A percentile compares a stretch with the other conserved stretches of the same genome.
phyloP scores from a whole-genome alignment of 2,888 invertebrate species.

The Archips crataeganus region DNA sequence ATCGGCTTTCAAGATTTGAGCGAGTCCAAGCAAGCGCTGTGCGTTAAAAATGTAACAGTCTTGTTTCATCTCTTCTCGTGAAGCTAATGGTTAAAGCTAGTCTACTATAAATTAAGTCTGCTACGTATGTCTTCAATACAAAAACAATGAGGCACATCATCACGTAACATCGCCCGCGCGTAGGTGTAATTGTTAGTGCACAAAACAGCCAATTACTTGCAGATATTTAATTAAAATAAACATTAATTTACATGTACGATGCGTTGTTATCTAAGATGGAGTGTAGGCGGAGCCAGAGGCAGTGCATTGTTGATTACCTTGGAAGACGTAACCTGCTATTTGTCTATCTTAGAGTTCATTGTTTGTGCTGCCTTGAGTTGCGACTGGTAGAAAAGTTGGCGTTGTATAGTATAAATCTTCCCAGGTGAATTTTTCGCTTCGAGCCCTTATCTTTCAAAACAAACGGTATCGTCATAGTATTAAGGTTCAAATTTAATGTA shows the following conservation, averaged over 20 bases:
- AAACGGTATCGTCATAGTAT: too few species aligned
- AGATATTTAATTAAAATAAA: constrained; percentile 10
- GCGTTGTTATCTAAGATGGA: neutral
- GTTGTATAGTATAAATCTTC: too few species aligned
- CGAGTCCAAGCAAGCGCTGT: too few species aligned
- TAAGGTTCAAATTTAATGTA: too few species aligned
- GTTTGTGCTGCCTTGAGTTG: constrained; percentile 1
- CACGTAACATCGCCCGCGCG: neutral
- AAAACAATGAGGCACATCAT: neutral
- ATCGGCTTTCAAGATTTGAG: too few species aligned
- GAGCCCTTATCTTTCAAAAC: too few species aligned
- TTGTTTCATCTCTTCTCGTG: too few species aligned
- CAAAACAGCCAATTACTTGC: constrained; percentile 23
- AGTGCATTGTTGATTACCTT: constrained; percentile 32
- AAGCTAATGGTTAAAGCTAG: too few species aligned
- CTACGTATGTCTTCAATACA: neutral
- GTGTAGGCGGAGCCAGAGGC: constrained; percentile 9
- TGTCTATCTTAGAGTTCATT: constrained; percentile 5
- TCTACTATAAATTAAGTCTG: neutral
- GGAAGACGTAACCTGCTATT: constrained; percentile 14
- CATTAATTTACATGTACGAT: constrained; percentile 7
- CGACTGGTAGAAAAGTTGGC: neutral
- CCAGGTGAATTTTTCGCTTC: too few species aligned
- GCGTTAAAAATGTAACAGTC: too few species aligned
- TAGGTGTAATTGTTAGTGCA: constrained; percentile 23